These are phyloP conservation scores for Porites rus DNA, from an alignment of 92 coral and sea anemone species.

Conservation along the genomic window DNA sequence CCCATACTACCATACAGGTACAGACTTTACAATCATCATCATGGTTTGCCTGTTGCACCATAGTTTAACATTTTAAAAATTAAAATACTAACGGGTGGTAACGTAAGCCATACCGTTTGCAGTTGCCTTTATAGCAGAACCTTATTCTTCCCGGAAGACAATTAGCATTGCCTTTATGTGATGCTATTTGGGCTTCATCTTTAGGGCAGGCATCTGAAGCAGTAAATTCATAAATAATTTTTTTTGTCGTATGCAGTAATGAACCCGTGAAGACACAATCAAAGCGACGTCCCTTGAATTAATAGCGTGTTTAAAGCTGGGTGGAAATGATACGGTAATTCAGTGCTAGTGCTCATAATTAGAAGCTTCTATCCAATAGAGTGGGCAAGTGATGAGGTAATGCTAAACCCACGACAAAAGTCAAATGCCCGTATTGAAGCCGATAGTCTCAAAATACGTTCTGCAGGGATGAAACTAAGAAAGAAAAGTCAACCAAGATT, in stretches of 20 bases:
- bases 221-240: no score
- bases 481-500: no score
- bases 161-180: constrained; percentile 34
- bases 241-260: not conserved
- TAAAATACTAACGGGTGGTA: no score
- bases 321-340: not conserved
- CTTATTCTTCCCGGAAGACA: constrained; percentile 67
- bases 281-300: not conserved
- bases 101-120: constrained; percentile 67
- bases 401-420: no score
- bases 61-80: no score
- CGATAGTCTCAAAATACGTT: no score
- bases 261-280: not conserved
- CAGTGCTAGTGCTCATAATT: no score
- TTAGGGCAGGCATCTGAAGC: constrained; percentile 71
- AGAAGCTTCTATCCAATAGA: not conserved
- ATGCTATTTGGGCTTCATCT: constrained; percentile 37
- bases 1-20: no score
- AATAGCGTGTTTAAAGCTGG: not conserved
- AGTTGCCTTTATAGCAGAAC: constrained; percentile 71
- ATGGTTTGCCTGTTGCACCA: not conserved
- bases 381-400: not conserved
- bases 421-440: no score
- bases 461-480: no score
- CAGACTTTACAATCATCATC: not conserved